Conservation (phyloP, 2,888 invertebrate genomes). For the Quadriops clusia region DNA sequence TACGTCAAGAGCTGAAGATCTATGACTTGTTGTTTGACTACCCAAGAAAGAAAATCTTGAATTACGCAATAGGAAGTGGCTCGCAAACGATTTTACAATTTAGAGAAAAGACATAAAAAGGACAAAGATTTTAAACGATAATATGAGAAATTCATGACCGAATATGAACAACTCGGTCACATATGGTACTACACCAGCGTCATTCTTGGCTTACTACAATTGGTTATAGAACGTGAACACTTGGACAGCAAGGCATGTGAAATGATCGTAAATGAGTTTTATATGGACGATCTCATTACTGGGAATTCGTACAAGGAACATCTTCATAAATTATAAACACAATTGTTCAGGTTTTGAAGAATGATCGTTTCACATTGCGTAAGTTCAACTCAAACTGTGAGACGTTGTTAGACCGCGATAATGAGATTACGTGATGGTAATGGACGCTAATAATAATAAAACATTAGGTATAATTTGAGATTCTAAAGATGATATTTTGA, state of each 20-base stretch:
- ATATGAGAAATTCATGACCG: too few species aligned
- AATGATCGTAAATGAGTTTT: constrained; percentile 18
- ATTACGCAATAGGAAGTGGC: too few species aligned
- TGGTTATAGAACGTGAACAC: constrained; percentile 17
- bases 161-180: too few species aligned
- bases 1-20: too few species aligned
- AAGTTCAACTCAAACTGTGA: constrained; percentile 20
- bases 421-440: neutral
- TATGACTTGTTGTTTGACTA: too few species aligned
- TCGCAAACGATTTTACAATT: too few species aligned
- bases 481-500: constrained; percentile 8
- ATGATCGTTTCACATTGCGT: constrained; percentile 14
- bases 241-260: constrained; percentile 11
- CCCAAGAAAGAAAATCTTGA: too few species aligned
- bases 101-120: too few species aligned
- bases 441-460: constrained; percentile 3
- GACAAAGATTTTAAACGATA: too few species aligned
- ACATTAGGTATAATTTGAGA: constrained; percentile 11
- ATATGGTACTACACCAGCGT: constrained; percentile 24
- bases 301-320: constrained; percentile 11
- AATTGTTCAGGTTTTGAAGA: constrained; percentile 8
- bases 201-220: constrained; percentile 23
- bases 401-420: constrained; percentile 1
- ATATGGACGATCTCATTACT: constrained; percentile 22
- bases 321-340: constrained; percentile 11